Conservation (phyloP, 2,113 vertebrate genomes). For the Pardalotus punctatus region DNA sequence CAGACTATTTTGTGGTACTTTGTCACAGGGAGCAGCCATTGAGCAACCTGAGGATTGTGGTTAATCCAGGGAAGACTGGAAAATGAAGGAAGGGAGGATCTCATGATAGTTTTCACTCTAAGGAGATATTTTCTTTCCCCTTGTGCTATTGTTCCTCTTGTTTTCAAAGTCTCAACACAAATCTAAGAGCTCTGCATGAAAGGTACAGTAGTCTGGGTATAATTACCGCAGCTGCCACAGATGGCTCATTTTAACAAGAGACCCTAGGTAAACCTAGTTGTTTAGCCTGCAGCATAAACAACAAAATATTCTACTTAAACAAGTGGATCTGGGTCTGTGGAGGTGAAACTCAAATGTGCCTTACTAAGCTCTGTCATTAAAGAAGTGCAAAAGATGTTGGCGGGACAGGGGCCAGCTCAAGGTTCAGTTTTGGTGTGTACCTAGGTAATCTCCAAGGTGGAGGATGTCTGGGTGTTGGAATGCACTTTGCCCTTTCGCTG, state of each 20-base stretch:
- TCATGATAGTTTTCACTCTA: slow-evolving; percentile 32
- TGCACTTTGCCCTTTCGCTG: neutral
- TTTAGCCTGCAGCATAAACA: slow-evolving; percentile 81
- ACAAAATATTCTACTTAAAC: slow-evolving; percentile 73
- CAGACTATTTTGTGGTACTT: neutral
- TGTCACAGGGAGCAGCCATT: neutral
- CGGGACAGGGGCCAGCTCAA: slow-evolving; percentile 12
- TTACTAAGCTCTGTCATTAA: slow-evolving; percentile 57
- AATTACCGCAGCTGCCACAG: slow-evolving; percentile 74
- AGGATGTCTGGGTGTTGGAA: neutral
- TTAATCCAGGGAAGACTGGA: slow-evolving; percentile 15
- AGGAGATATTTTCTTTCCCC: slow-evolving; percentile 58
- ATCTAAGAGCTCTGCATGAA: slow-evolving; percentile 69
- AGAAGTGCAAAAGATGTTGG: neutral
- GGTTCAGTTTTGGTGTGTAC: slow-evolving; percentile 4
- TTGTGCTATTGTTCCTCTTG: slow-evolving; percentile 50
- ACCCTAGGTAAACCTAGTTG: slow-evolving; percentile 71
- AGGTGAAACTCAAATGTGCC: slow-evolving; percentile 62
- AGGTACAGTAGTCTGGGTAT: slow-evolving; percentile 71
- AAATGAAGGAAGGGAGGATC: neutral
- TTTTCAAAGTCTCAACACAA: slow-evolving; percentile 67
- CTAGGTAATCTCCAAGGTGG: neutral
- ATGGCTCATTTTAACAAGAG: slow-evolving; percentile 78
- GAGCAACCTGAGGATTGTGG: neutral
- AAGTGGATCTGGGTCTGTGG: slow-evolving; percentile 60